Conservation (phyloP, 2,797 vertebrate species). For the Kryptopterus vitreolus region DNA sequence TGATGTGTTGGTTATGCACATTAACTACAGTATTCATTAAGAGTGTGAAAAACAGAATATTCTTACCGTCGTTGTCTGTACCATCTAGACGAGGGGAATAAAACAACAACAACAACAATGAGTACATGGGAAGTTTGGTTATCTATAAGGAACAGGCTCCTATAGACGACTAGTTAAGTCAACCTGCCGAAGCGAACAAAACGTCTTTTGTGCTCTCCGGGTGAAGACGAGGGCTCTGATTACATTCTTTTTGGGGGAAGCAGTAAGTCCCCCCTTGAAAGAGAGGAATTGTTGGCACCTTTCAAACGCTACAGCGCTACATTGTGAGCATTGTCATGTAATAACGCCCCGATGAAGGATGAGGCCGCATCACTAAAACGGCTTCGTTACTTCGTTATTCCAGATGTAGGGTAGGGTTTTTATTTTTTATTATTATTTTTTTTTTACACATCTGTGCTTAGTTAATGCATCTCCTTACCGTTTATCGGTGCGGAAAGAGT, state of each 20-base stretch:
- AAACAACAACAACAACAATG: no score
- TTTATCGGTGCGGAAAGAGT: conserved; percentile 57
- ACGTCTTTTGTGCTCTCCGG: conserved; percentile 49
- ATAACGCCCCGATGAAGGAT: neutral
- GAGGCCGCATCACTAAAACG: neutral
- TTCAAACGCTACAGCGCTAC: conserved; percentile 17
- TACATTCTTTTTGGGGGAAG: conserved; percentile 44
- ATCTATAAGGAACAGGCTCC: conserved; percentile 40
- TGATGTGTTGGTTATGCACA: neutral
- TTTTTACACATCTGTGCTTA: neutral
- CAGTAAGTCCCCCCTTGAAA: conserved; percentile 40
- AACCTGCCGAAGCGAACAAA: conserved; percentile 53
- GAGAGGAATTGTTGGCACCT: conserved; percentile 42
- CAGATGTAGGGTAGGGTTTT: neutral
- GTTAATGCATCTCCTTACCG: conserved; percentile 53
- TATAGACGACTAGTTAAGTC: conserved; percentile 42
- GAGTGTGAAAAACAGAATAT: neutral
- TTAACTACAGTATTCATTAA: neutral
- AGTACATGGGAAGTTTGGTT: conserved; percentile 23
- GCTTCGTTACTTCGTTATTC: neutral
- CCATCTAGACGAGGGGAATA: conserved; percentile 46
- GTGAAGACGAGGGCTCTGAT: conserved; percentile 48
- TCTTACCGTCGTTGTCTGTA: conserved; percentile 54
- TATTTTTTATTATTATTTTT: no score
- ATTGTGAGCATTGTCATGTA: conserved; percentile 16